Base-by-base conservation (phyloP, 2,797 vertebrate genomes). In the Trachurus trachurus region DNA sequence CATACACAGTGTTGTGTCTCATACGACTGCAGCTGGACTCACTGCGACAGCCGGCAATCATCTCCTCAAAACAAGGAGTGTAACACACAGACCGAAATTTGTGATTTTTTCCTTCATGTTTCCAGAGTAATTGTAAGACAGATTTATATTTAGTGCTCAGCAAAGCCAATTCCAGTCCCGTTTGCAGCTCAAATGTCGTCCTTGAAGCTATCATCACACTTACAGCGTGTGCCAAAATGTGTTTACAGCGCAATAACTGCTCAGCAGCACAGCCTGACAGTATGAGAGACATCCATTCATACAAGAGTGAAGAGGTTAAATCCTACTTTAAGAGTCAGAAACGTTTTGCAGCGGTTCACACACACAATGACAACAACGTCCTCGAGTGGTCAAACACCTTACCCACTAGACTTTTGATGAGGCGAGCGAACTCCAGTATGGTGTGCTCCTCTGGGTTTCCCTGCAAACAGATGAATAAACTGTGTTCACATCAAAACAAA, bases 371-470 rank as follows among this genome's bases (percentile, higher is more conserved):
- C 31, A 34, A 34, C 31, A 58, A 37, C 16, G 11, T 19, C 52
- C 16, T 29, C 0, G 3, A 58, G 45, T 17, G 3, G 78, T 71
- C 16, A 0, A 6, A 45, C 6, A 94, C 93, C 87, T 97, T 93
- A 99, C 98, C 97, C 53, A 99, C 98, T 21, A 99, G 96, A 76
- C 96, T 96, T 94, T 98, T 99, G 95, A 99, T 99, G 93, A 99
- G 96, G 50, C 95, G 96, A 65, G 98, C 98, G 92, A 99, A 99
- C 94, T 99, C 97, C 86, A 99, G 80, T 88, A 99, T 99, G 62
- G 97, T 98, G 92, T 99, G 98, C 59, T 99, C 98, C 86, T 99
- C 98, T 60, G 98, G 98, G 82, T 99, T 99, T 29, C 98, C 98
- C 98, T 99, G 87, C 12, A 79, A 89, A 85, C 87, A 74, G 29